Percentiles rank a stretch among this genome's conserved stretches.
These are phyloP conservation scores for Enteromius trimaculatus DNA, from an alignment of 2,797 vertebrate genomes.

Conservation along the genomic window DNA sequence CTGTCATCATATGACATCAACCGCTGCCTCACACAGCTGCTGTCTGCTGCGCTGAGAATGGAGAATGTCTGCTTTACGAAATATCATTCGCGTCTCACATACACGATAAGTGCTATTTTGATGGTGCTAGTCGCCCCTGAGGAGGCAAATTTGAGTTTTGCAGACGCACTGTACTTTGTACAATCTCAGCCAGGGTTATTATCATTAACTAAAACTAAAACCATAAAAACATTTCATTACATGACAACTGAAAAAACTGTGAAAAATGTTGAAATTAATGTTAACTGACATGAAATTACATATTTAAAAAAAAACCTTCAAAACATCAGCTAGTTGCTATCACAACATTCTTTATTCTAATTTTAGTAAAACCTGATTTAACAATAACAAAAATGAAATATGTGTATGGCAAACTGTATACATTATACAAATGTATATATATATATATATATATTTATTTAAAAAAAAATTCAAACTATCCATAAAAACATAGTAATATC, in stretches of 20 bases:
- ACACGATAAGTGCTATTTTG: conserved; percentile 31
- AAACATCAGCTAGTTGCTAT: not conserved
- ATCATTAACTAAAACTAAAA: not conserved
- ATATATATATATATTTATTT: too few species aligned
- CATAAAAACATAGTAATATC: not conserved
- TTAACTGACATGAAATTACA: not conserved
- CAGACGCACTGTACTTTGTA: not conserved
- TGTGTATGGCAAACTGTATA: not conserved
- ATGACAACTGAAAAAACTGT: not conserved
- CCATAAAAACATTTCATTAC: not conserved
- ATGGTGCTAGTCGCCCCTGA: not conserved
- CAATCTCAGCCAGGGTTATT: not conserved
- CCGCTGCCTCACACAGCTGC: conserved; percentile 52
- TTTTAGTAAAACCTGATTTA: not conserved
- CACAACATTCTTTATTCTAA: not conserved
- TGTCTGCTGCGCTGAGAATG: conserved; percentile 28
- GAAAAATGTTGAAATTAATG: not conserved
- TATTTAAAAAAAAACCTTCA: not conserved
- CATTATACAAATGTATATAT: too few species aligned
- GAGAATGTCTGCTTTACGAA: conserved; percentile 17
- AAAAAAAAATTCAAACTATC: too few species aligned
- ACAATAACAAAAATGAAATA: not conserved
- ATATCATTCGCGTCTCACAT: conserved; percentile 8
- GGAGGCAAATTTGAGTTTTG: not conserved
- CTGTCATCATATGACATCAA: conserved; percentile 60